These are phyloP conservation scores for Bembecia ichneumoniformis DNA, from an alignment of 2,888 invertebrate genomes.

Conservation along the genomic window DNA sequence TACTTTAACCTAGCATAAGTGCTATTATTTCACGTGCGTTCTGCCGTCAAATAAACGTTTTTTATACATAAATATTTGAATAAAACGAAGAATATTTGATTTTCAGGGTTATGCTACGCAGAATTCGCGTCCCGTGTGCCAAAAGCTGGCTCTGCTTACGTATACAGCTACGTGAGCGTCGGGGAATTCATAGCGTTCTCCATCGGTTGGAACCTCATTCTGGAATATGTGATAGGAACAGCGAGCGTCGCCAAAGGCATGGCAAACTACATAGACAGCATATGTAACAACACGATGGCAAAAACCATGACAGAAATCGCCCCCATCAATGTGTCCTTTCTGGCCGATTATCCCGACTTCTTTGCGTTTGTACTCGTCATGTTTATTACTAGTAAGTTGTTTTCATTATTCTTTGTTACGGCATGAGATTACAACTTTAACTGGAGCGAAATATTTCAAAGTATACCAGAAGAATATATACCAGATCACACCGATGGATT, in stretches of 20 bases:
- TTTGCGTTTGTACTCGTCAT: conserved; percentile 81
- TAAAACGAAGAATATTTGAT: background rate
- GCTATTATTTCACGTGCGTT: no score
- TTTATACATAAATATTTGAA: no score
- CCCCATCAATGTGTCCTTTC: conserved; percentile 76
- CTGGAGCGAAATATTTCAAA: no score
- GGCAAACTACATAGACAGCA: conserved; percentile 82
- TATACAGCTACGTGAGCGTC: conserved; percentile 92
- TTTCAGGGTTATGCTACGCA: conserved; percentile 86
- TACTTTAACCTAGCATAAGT: no score
- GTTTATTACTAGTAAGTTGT: conserved; percentile 75
- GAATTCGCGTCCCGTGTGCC: conserved; percentile 92
- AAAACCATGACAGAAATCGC: conserved; percentile 74
- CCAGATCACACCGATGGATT: no score
- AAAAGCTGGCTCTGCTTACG: conserved; percentile 91
- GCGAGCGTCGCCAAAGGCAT: conserved; percentile 85
- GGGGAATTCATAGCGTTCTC: conserved; percentile 93
- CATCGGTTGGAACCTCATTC: conserved; percentile 94
- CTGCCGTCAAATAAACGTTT: no score
- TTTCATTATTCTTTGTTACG: background rate
- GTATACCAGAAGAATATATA: no score
- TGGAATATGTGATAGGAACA: conserved; percentile 89
- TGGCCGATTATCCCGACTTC: conserved; percentile 83
- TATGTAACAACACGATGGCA: conserved; percentile 79
- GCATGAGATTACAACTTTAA: no score